Evolutionary conservation across 1,140 invertebrate genomes (phyloP).

Genomic region (Drosophila hydei): DNA sequence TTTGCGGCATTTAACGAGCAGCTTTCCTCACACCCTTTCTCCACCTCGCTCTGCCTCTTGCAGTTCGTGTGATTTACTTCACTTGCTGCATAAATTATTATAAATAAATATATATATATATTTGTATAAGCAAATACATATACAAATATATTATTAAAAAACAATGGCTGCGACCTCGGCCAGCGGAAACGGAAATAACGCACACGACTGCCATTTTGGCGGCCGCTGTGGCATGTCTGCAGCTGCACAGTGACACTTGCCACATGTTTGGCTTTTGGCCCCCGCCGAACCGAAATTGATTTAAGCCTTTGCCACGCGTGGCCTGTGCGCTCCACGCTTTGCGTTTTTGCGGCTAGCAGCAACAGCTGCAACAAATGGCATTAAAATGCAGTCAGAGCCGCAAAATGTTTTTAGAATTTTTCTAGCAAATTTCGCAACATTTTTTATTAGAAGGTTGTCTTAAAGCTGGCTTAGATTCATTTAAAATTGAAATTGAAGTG

Average conservation of each 20-base stretch:
- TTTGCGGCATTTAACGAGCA: conserved; percentile 74
- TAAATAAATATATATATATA: conserved; percentile 38
- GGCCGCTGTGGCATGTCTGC: conserved; percentile 33
- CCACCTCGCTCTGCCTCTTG: conserved; percentile 6
- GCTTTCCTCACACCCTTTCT: background rate
- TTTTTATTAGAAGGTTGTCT: background rate
- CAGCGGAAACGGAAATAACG: conserved; percentile 50
- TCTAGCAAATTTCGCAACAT: conserved; percentile 14
- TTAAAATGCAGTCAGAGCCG: conserved; percentile 56
- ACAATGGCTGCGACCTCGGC: conserved; percentile 19
- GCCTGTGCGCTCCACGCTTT: conserved; percentile 20
- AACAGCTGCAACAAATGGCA: conserved; percentile 72
- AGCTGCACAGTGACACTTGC: conserved; percentile 34
- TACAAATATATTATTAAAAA: conserved; percentile 35
- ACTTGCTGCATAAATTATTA: conserved; percentile 74
- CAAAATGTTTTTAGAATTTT: conserved; percentile 47
- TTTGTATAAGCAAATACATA: conserved; percentile 33
- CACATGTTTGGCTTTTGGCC: conserved; percentile 47
- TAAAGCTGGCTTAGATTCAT: background rate
- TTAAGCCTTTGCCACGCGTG: conserved; percentile 38
- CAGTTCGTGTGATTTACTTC: conserved; percentile 71
- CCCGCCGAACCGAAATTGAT: conserved; percentile 42
- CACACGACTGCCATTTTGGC: conserved; percentile 37
- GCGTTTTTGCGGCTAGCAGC: conserved; percentile 47
- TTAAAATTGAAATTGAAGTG: background rate